Evolutionary conservation across 30 jellyfish, hydroid and myxozoan species (phyloP).

Genomic region (Chrysaora quinquecirrha): DNA sequence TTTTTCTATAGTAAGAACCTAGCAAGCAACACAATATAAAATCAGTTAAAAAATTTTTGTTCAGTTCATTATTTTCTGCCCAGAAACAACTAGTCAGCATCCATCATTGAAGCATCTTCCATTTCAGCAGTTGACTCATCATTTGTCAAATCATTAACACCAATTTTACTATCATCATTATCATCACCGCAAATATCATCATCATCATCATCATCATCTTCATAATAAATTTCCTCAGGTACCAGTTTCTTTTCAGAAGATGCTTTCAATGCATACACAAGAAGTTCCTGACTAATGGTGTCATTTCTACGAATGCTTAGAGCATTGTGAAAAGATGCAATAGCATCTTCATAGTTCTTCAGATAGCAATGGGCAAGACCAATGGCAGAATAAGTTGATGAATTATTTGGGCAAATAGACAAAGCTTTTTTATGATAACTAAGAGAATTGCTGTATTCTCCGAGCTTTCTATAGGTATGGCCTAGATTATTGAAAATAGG

Average conservation of each 20-base stretch:
- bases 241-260: slow-evolving; percentile 57
- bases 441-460: slow-evolving; percentile 64
- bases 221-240: slow-evolving; percentile 32
- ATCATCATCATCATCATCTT: slow-evolving; percentile 38
- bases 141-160: slow-evolving; percentile 11
- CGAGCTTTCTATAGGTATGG: slow-evolving; percentile 75
- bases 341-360: slow-evolving; percentile 65
- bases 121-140: slow-evolving; percentile 50
- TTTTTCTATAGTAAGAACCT: no score
- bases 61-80: no score
- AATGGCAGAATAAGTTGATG: slow-evolving; percentile 86
- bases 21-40: no score
- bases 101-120: slow-evolving; percentile 63
- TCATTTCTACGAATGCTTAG: slow-evolving; percentile 84
- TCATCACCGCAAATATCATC: slow-evolving; percentile 45
- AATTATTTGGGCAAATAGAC: slow-evolving; percentile 59
- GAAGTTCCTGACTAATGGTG: slow-evolving; percentile 82
- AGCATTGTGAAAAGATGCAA: slow-evolving; percentile 75
- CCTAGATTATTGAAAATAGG: slow-evolving; percentile 91
- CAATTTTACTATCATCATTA: background rate
- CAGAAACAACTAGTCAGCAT: no score
- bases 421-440: slow-evolving; percentile 77
- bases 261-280: slow-evolving; percentile 70
- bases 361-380: slow-evolving; percentile 72
- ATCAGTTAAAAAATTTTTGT: no score